These are phyloP conservation scores for Noctilio leporinus DNA, from an alignment of 2,113 vertebrate genomes.

Conservation along the genomic window DNA sequence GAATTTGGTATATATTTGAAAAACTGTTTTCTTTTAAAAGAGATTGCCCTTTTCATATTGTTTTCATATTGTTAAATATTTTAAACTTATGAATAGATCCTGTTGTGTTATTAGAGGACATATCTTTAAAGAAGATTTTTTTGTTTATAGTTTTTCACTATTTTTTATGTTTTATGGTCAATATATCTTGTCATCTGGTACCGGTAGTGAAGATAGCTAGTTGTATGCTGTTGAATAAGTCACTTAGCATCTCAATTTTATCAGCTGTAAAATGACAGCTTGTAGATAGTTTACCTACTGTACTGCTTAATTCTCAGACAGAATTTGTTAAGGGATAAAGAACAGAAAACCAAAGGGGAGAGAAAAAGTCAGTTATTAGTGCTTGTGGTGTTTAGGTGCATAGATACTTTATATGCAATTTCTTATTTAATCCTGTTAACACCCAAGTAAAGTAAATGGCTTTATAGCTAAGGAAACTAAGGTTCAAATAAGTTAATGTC, in stretches of 20 bases:
- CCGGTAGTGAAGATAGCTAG: background rate
- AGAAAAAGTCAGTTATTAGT: constrained; percentile 1
- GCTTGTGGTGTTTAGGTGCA: background rate
- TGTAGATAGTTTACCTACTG: background rate
- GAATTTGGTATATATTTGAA: constrained; percentile 7
- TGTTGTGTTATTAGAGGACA: background rate
- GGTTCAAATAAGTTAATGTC: background rate
- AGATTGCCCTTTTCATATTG: background rate
- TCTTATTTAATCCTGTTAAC: constrained; percentile 1
- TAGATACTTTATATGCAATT: background rate
- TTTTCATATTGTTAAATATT: constrained; percentile 23
- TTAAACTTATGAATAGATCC: background rate
- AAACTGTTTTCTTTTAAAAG: background rate
- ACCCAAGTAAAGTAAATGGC: background rate
- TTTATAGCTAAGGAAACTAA: background rate
- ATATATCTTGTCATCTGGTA: background rate
- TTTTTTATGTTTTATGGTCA: background rate
- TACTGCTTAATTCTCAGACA: background rate
- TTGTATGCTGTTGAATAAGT: background rate
- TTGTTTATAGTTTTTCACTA: background rate
- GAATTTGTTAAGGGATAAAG: background rate
- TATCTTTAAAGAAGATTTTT: background rate
- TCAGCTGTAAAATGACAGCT: constrained; percentile 9
- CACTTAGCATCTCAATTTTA: constrained; percentile 17
- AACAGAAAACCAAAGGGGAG: background rate